These are phyloP conservation scores for Hecatera dysodea DNA, from an alignment of 2,888 invertebrate species.

Conservation along the genomic window DNA sequence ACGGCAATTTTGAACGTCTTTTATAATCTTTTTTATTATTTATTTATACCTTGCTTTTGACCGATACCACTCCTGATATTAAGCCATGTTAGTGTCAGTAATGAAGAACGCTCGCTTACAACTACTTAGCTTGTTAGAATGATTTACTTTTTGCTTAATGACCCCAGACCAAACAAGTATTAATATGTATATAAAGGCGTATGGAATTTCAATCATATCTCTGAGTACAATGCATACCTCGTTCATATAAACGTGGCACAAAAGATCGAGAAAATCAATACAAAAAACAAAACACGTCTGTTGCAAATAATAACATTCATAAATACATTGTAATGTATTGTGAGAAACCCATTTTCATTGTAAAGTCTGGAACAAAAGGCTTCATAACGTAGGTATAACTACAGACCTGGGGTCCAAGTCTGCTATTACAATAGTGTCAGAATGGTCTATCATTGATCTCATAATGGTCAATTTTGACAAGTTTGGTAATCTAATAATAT, in stretches of 20 bases:
- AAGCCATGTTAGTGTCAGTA: background rate
- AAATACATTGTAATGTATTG: constrained; percentile 23
- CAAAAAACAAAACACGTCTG: constrained; percentile 13
- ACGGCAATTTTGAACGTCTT: too few species aligned
- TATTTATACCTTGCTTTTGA: too few species aligned
- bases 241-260: constrained; percentile 6
- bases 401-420: background rate
- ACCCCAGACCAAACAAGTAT: background rate
- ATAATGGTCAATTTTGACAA: too few species aligned
- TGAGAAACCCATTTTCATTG: constrained; percentile 29
- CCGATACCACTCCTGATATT: background rate
- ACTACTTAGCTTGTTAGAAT: too few species aligned
- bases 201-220: constrained; percentile 3
- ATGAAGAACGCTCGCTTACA: too few species aligned
- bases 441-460: too few species aligned
- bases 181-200: background rate
- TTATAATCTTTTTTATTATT: too few species aligned
- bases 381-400: background rate
- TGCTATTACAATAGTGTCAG: too few species aligned
- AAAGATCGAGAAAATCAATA: constrained; percentile 22
- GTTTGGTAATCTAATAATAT: too few species aligned
- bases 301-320: constrained; percentile 18
- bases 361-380: constrained; percentile 26
- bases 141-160: too few species aligned
- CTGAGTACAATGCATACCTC: constrained; percentile 4